Percentiles rank a stretch among this genome's conserved stretches.
phyloP scores from a whole-genome alignment of 2,888 invertebrate genomes.

The Hartigia nigra region DNA sequence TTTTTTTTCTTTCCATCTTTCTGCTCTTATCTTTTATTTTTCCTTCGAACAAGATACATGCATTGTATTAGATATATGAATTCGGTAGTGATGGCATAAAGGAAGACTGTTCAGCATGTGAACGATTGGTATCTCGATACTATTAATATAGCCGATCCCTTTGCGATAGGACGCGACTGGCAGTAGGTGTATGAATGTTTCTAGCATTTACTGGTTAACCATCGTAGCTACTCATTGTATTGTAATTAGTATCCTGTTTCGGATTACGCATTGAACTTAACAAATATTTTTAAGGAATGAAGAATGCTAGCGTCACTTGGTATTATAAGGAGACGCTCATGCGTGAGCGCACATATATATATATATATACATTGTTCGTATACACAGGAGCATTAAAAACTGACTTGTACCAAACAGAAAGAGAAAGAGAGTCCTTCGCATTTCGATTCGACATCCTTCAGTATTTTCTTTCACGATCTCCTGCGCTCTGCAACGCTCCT shows the following conservation, averaged over 20 bases:
- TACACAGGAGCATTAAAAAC: neutral
- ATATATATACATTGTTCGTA: neutral
- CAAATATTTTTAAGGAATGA: neutral
- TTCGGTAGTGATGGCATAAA: neutral
- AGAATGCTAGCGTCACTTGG: neutral
- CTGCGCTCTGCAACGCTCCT: neutral
- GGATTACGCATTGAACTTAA: neutral
- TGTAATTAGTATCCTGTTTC: neutral
- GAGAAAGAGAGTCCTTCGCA: neutral
- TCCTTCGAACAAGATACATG: neutral
- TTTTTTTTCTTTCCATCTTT: neutral
- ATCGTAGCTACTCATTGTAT: neutral
- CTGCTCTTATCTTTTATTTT: neutral
- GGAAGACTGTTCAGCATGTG: neutral
- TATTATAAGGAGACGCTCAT: neutral
- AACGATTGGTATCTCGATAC: neutral
- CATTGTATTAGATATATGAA: neutral
- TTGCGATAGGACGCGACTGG: neutral
- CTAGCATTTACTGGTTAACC: neutral
- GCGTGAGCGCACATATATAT: neutral
- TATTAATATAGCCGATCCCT: neutral
- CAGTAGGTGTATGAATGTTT: neutral
- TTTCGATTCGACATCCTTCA: neutral
- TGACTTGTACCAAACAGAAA: neutral
- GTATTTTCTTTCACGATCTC: neutral